Conservation (phyloP, 1,140 invertebrate species). For the Drosophila sproati region DNA sequence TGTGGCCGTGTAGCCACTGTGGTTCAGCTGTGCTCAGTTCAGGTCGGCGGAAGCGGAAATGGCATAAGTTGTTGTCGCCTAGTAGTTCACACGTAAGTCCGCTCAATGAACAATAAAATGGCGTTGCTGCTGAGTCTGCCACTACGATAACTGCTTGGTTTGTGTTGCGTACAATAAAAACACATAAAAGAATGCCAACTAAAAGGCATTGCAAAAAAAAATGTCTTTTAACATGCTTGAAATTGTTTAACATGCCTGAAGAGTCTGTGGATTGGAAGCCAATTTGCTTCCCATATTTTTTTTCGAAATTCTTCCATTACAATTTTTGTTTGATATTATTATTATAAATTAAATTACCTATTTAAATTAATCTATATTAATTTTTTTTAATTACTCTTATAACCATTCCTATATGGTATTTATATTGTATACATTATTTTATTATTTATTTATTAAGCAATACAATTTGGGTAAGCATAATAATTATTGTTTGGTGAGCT, state of each 20-base stretch:
- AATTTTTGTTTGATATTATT: no score
- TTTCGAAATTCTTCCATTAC: neutral
- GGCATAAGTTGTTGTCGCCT: slow-evolving; percentile 83
- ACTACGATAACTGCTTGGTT: slow-evolving; percentile 4
- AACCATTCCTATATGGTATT: no score
- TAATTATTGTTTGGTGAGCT: no score
- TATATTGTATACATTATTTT: no score
- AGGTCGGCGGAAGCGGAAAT: slow-evolving; percentile 74
- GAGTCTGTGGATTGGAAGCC: neutral
- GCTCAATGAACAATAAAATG: slow-evolving; percentile 78
- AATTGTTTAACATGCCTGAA: neutral
- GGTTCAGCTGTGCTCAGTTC: slow-evolving; percentile 19
- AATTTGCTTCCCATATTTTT: neutral
- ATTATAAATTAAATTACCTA: no score
- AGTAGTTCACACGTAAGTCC: slow-evolving; percentile 80
- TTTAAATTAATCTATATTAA: no score
- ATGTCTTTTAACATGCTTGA: neutral
- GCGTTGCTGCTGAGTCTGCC: slow-evolving; percentile 22
- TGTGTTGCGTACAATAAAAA: slow-evolving; percentile 52
- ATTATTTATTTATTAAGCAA: no score
- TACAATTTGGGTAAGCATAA: no score
- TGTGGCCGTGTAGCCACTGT: slow-evolving; percentile 2
- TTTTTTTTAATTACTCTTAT: no score
- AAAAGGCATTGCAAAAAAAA: slow-evolving; percentile 9
- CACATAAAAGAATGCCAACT: slow-evolving; percentile 55